phyloP scores from a whole-genome alignment of 2,797 vertebrate species.

The Lagorchestes hirsutus region DNA sequence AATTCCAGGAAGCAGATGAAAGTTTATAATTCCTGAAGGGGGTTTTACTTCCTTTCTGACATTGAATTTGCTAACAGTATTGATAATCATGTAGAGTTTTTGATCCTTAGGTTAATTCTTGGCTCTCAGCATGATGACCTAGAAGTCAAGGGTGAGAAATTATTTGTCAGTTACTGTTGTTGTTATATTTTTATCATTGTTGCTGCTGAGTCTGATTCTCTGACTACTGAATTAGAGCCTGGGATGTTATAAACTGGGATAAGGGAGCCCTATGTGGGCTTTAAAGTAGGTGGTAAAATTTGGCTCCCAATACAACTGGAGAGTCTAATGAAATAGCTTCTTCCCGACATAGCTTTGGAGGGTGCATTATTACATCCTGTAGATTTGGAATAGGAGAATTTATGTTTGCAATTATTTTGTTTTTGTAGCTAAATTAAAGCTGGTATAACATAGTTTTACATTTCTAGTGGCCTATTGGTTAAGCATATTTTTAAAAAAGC shows the following conservation, averaged over 20 bases:
- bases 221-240: neutral
- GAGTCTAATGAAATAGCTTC: neutral
- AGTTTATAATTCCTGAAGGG: neutral
- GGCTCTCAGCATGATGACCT: neutral
- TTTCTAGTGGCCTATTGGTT: neutral
- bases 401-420: neutral
- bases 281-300: neutral
- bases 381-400: neutral
- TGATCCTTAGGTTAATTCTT: neutral
- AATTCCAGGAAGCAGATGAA: neutral
- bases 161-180: neutral
- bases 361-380: neutral
- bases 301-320: neutral
- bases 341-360: neutral
- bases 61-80: neutral
- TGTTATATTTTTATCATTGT: neutral
- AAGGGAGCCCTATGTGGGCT: neutral
- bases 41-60: neutral
- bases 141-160: neutral
- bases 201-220: conserved; percentile 21
- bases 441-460: neutral
- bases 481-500: neutral
- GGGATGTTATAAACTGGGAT: neutral
- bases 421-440: neutral
- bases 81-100: neutral